Percentiles rank a stretch among this genome's conserved stretches.
These are phyloP conservation scores for Homarus gammarus DNA, from an alignment of 2,888 invertebrate species.

Conservation along the genomic window DNA sequence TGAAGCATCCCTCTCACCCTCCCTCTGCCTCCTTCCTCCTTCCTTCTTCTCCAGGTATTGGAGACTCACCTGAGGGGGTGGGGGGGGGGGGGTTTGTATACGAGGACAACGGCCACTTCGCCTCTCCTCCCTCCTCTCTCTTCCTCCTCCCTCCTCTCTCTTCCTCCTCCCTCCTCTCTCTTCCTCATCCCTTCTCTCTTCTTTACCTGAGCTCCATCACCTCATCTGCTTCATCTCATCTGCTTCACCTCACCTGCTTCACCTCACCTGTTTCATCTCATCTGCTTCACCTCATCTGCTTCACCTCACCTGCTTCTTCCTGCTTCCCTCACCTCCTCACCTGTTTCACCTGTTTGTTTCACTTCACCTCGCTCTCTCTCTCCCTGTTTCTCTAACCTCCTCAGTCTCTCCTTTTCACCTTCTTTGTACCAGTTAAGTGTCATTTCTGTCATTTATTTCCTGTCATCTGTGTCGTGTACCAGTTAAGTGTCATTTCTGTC, in stretches of 20 bases:
- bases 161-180: neutral
- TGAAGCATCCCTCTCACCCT: neutral
- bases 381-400: neutral
- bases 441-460: too few species aligned
- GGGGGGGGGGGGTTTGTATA: too few species aligned
- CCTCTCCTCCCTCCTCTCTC: neutral
- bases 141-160: neutral
- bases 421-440: too few species aligned
- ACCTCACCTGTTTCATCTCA: neutral
- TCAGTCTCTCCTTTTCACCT: conserved; percentile 5
- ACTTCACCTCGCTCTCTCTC: conserved; percentile 32
- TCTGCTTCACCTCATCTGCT: neutral
- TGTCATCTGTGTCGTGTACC: too few species aligned
- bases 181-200: neutral
- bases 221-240: neutral
- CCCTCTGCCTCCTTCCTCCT: neutral
- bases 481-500: too few species aligned
- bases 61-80: too few species aligned
- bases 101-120: too few species aligned
- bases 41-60: neutral
- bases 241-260: neutral
- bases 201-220: too few species aligned
- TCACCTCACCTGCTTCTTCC: neutral
- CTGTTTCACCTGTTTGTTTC: neutral
- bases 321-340: neutral